Evolutionary conservation across 2,888 invertebrate genomes (phyloP), one percentile per base, ranked within the genome.

Genomic region (Lysandra coridon): DNA sequence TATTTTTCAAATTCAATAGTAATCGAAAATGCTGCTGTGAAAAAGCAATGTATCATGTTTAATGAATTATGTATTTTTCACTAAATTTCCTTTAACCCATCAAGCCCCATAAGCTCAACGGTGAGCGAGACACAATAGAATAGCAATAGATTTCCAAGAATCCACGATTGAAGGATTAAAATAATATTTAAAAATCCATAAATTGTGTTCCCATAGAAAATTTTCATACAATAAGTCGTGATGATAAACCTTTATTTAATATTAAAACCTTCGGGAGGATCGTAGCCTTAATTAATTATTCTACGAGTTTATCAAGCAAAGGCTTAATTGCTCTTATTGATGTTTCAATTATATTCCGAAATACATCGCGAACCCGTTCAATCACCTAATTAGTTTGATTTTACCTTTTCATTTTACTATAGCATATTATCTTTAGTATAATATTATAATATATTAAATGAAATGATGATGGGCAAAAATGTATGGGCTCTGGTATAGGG

Each of bases 241-340:
- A 49, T 23, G 40, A 74, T 74, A 44, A 73, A 75, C 7, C 17
- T 53, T 53, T 23, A 49, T 49, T 44, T 57, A 49, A 49, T 53
- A 30, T 44, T 57, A 49, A 49, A 33, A 30, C 49, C 57, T 57
- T 14, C 44, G 53, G 53, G 53, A 76, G 53, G 53, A 44, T 23
- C 23, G 53, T 14, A 53, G 53, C 12, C 53, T 4, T 76, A 76
- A 53, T 76, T 76, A 76, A 76, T 75, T 44, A 75, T 12, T 76
- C 49, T 57, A 33, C 14, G 53, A 53, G 30, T 53, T 53, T 53
- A 76, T 76, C 53, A 53, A 76, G 53, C 53, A 30, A 57, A 76
- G 30, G 23, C 53, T 30, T 53, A 76, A 76, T 76, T 57, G 75
- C 57, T 76, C 10, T 76, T 76, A 76, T 53, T 76, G 53, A 53